Evolutionary conservation across 2,888 invertebrate species (phyloP).

Genomic region (Theretra japonica): DNA sequence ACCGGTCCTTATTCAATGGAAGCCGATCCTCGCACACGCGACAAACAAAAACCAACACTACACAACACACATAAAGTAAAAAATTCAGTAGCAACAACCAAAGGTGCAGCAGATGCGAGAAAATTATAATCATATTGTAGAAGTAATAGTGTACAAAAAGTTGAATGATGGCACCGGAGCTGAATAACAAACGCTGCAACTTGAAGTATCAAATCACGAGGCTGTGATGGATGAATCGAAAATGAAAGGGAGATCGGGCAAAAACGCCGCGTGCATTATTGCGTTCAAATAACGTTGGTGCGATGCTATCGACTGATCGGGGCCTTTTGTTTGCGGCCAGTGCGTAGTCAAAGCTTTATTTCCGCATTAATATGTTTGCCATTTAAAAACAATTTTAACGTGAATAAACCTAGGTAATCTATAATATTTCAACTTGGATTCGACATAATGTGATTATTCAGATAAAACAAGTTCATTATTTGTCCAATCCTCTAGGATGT

Average conservation of each 20-base stretch:
- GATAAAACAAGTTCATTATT: no score
- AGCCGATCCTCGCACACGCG: slow-evolving; percentile 59
- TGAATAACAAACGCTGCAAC: slow-evolving; percentile 60
- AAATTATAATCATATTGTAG: slow-evolving; percentile 73
- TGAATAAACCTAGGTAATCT: background rate
- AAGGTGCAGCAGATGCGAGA: slow-evolving; percentile 54
- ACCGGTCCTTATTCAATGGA: slow-evolving; percentile 80
- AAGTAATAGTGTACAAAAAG: slow-evolving; percentile 72
- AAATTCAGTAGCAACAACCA: slow-evolving; percentile 39
- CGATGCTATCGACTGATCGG: background rate
- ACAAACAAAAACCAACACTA: slow-evolving; percentile 58
- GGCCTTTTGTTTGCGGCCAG: background rate
- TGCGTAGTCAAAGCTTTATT: background rate
- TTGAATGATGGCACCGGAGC: slow-evolving; percentile 66
- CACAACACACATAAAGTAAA: slow-evolving; percentile 43
- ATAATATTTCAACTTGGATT: no score
- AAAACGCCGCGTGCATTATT: slow-evolving; percentile 34
- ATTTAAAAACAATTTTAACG: background rate
- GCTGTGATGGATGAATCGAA: slow-evolving; percentile 58
- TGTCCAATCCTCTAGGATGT: no score
- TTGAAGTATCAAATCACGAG: slow-evolving; percentile 58
- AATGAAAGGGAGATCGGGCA: slow-evolving; percentile 53
- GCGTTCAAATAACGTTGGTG: slow-evolving; percentile 18
- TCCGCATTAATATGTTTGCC: slow-evolving; percentile 1
- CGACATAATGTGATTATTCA: no score